Evolutionary conservation across 2,888 invertebrate genomes (phyloP), one percentile per base, ranked within the genome.

Genomic region (Aphidoletes aphidimyza): DNA sequence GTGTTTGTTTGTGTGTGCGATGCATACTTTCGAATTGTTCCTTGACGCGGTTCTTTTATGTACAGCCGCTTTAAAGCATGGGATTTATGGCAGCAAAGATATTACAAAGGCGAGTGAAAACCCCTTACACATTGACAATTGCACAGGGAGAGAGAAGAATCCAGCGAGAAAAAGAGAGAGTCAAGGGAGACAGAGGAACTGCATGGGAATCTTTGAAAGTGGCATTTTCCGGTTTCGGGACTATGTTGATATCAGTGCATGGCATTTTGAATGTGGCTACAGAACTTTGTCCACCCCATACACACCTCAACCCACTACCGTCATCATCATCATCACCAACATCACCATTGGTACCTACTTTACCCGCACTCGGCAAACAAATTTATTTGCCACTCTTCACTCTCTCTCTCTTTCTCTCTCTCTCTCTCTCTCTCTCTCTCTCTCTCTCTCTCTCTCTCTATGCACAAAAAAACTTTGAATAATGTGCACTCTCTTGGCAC

Each of bases 381-480:
- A 69, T 69, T 69, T 69, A 69, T 69, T 69, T 69, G 30, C 69
- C 14, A 69, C 69, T 69, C 69, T 69, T 69, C 2, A n/a, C 69
- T 30, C 30, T 69, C 17, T n/a, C n/a, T n/a, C n/a, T n/a, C n/a
- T n/a, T n/a, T n/a, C n/a, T n/a, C n/a, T n/a, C n/a, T n/a, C n/a
- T n/a, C n/a, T n/a, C n/a, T n/a, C n/a, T n/a, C n/a, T n/a, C n/a
- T n/a, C n/a, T n/a, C n/a, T n/a, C n/a, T n/a, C n/a, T n/a, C n/a
- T n/a, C n/a, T n/a, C n/a, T n/a, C n/a, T n/a, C n/a, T n/a, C n/a
- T n/a, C n/a, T n/a, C n/a, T n/a, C n/a, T n/a, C n/a, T n/a, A n/a
- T n/a, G n/a, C n/a, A n/a, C n/a, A n/a, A 14, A 69, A 69, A 69
- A 69, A 69, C 69, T 69, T 69, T 69, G 69, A 69, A 69, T 69